Conservation (phyloP, 1,140 invertebrate genomes). For the Drosophila biarmipes region DNA sequence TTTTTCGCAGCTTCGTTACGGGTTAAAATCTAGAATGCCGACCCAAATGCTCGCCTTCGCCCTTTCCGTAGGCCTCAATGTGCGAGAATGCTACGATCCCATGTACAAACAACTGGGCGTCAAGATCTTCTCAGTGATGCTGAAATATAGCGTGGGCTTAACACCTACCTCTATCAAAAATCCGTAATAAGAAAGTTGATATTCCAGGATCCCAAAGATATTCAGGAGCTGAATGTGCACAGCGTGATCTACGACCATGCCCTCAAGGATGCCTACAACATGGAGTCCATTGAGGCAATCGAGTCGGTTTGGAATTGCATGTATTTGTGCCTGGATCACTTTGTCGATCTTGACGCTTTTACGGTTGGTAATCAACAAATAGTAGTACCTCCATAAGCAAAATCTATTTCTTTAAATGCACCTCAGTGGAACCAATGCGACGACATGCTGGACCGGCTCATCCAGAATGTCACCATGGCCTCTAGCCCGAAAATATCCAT, state of each 20-base stretch:
- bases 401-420: too few species aligned
- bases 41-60: slow-evolving; percentile 48
- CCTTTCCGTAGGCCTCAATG: slow-evolving; percentile 61
- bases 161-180: neutral
- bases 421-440: slow-evolving; percentile 70
- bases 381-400: neutral
- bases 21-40: slow-evolving; percentile 36
- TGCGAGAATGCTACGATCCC: slow-evolving; percentile 49
- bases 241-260: slow-evolving; percentile 66
- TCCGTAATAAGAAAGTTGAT: neutral
- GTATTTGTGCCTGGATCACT: slow-evolving; percentile 64
- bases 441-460: slow-evolving; percentile 65
- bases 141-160: slow-evolving; percentile 47
- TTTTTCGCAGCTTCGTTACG: slow-evolving; percentile 27
- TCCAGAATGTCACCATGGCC: slow-evolving; percentile 55
- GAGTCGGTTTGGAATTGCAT: slow-evolving; percentile 57
- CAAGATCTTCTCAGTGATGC: slow-evolving; percentile 49
- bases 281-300: slow-evolving; percentile 46
- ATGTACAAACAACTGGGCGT: slow-evolving; percentile 58
- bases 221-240: slow-evolving; percentile 63
- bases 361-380: slow-evolving; percentile 14
- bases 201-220: slow-evolving; percentile 36
- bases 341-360: slow-evolving; percentile 42
- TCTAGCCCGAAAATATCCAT: slow-evolving; percentile 45
- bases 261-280: slow-evolving; percentile 52